These are phyloP conservation scores for Nomada fucata DNA, from an alignment of 2,888 invertebrate species.

Conservation along the genomic window DNA sequence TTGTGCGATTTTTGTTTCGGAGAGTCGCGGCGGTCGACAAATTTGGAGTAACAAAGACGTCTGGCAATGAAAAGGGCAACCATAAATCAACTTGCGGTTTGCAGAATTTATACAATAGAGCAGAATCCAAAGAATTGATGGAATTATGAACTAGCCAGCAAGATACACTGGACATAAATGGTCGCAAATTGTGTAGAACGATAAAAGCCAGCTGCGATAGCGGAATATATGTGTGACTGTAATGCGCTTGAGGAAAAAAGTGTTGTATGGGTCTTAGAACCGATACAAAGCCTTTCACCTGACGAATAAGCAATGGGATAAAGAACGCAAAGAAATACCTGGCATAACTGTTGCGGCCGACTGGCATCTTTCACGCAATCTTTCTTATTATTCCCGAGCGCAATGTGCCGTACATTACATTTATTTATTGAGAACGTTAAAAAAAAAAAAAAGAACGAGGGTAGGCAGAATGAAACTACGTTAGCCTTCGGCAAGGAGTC, in stretches of 20 bases:
- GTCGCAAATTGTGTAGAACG: too few species aligned
- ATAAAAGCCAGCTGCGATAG: background rate
- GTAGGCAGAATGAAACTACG: constrained; percentile 16
- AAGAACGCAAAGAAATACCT: background rate
- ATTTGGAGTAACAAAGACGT: too few species aligned
- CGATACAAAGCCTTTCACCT: background rate
- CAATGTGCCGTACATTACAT: background rate
- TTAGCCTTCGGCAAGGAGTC: background rate
- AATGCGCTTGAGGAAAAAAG: background rate
- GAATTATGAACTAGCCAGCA: background rate
- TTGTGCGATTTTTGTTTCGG: too few species aligned
- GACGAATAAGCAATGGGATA: background rate
- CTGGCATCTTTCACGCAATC: background rate
- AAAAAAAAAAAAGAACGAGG: constrained; percentile 6
- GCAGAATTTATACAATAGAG: background rate
- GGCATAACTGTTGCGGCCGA: background rate
- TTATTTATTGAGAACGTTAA: background rate
- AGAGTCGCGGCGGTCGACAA: too few species aligned
- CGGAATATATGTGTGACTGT: background rate
- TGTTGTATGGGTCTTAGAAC: background rate
- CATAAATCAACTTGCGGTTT: too few species aligned
- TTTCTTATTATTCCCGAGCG: background rate
- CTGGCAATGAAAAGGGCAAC: too few species aligned
- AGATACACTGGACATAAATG: background rate
- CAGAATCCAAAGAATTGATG: background rate